Base-by-base conservation (phyloP, 2,888 invertebrate genomes). In the Perizoma flavofasciatum region DNA sequence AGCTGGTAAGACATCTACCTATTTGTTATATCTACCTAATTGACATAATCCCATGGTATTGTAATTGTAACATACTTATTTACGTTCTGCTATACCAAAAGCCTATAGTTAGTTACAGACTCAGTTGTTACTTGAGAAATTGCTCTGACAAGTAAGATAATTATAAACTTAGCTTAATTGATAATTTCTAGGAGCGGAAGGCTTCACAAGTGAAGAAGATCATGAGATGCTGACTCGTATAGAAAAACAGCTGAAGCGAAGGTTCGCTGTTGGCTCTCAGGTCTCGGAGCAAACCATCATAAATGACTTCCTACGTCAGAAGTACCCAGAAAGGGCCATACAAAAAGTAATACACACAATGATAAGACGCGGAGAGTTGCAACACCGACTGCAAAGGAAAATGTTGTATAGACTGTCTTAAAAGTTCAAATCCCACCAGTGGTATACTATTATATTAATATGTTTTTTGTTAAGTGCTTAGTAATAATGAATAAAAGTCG, bases 191-290 rank as follows among this genome's bases (percentile, higher is more conserved):
- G 97, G 98, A 48, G 98, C 97, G n/a, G 99, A 99, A 93, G 99
- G 99, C 6, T 99, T 99, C 82, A 98, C 98, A 0, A 95, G 97
- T 0, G 96, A 97, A 73, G 98, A 98, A 83, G 99, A 99, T 83
- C 97, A 97, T 75, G 98, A 99, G 79, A 95, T 96, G 84, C 82
- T 99, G 40, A 94, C 94, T 44, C 95, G 97, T 5, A 96, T 99
- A 66, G 99, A 99, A 83, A 97, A 96, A 77, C 99, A 99, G 83
- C 83, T 99, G 60, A 99, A 99, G 88, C 94, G 96, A 55, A 94
- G 99, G 60, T 98, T 99, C 85, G 96, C 97, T 0, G 96, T 99
- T 66, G 99, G 99, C n/a, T 97, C 98, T 0, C 98, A 98, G 88
- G 98, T 99, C 0, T 98, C 99, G 0, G 98, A 99, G 81, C 96